Evolutionary conservation across 2,888 invertebrate genomes (phyloP).

Genomic region (Rhamphomyia laevipes): DNA sequence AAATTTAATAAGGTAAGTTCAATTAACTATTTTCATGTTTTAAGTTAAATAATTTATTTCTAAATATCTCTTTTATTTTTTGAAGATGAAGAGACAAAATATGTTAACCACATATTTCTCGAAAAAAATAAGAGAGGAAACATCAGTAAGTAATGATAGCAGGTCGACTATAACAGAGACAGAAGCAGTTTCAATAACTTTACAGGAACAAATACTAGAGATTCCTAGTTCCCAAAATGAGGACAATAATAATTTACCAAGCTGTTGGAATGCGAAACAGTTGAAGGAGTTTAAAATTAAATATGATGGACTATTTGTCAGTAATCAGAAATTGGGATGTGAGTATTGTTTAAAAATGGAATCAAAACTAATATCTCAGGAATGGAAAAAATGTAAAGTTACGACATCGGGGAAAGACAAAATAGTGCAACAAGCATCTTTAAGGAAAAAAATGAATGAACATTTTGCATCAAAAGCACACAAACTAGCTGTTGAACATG

Average conservation of each 20-base stretch:
- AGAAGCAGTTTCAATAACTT: no score
- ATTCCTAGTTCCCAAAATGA: not conserved
- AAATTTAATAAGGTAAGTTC: no score
- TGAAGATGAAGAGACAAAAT: not conserved
- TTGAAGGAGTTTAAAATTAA: not conserved
- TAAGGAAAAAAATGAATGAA: slow-evolving; percentile 1
- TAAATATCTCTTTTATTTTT: not conserved
- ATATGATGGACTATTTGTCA: not conserved
- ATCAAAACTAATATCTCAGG: not conserved
- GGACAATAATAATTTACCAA: not conserved
- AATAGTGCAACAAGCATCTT: not conserved
- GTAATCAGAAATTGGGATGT: not conserved
- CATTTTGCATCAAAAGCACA: not conserved
- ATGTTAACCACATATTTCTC: not conserved
- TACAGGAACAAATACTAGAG: not conserved
- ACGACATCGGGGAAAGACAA: not conserved
- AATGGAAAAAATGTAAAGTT: not conserved
- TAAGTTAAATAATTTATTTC: no score
- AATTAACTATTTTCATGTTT: no score
- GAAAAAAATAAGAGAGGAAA: not conserved
- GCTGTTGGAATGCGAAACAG: not conserved
- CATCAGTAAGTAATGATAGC: not conserved
- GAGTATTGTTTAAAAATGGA: not conserved
- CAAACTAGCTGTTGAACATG: not conserved
- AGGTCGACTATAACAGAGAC: not conserved